These are phyloP conservation scores for Atta cephalotes DNA, from an alignment of 1,140 invertebrate species.

Conservation along the genomic window DNA sequence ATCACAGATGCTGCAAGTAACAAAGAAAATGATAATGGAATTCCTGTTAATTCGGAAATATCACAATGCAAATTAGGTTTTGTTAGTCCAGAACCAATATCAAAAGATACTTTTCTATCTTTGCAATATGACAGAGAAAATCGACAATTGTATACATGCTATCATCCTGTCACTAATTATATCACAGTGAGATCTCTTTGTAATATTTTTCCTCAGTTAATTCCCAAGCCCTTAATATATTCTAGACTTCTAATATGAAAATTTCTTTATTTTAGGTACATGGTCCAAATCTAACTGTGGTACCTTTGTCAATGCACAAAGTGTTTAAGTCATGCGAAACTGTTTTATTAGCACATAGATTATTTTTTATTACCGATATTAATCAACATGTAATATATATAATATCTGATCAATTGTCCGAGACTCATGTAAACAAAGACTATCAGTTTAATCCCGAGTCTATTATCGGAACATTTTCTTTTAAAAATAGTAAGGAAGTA, in stretches of 20 bases:
- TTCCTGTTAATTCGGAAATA: constrained; percentile 63
- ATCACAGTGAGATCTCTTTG: constrained; percentile 83
- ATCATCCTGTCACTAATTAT: constrained; percentile 85
- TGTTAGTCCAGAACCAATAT: constrained; percentile 78
- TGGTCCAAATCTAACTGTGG: constrained; percentile 88
- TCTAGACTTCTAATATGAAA: neutral
- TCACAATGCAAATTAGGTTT: constrained; percentile 63
- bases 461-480: constrained; percentile 87
- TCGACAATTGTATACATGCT: constrained; percentile 86
- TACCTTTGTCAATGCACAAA: constrained; percentile 91
- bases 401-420: constrained; percentile 88
- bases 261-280: constrained; percentile 86
- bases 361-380: constrained; percentile 88
- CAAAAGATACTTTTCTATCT: constrained; percentile 84
- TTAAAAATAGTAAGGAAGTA: constrained; percentile 85
- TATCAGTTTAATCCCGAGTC: constrained; percentile 87
- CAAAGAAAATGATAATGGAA: constrained; percentile 70
- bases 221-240: neutral
- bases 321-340: constrained; percentile 87
- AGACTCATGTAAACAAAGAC: constrained; percentile 87
- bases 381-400: constrained; percentile 86
- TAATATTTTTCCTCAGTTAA: neutral
- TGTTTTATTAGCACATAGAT: constrained; percentile 88
- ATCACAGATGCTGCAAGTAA: constrained; percentile 79
- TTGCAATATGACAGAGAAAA: constrained; percentile 85